These are phyloP conservation scores for Streptopelia turtur DNA, from an alignment of 2,797 vertebrate species.

Conservation along the genomic window DNA sequence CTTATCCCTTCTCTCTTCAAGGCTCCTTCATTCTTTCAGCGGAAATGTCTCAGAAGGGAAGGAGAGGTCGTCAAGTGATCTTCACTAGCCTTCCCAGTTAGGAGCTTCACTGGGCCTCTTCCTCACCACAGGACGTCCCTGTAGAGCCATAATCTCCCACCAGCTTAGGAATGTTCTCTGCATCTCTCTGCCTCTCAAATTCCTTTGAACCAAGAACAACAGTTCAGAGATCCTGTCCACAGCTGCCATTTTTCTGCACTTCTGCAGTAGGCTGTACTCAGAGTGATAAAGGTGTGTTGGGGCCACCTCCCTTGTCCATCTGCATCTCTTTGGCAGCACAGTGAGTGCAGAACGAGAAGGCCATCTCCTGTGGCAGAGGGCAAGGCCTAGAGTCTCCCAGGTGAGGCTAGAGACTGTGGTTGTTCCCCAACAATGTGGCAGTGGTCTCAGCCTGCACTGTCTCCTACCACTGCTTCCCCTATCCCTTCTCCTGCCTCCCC, in stretches of 20 bases:
- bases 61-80: background rate
- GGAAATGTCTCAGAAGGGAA: background rate
- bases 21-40: background rate
- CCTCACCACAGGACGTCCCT: background rate
- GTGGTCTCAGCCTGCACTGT: background rate
- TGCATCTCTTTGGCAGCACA: background rate
- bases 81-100: background rate
- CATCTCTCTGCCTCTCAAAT: background rate
- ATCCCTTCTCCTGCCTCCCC: background rate
- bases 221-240: background rate
- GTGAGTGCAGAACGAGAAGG: background rate
- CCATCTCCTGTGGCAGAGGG: background rate
- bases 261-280: background rate
- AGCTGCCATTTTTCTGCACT: background rate
- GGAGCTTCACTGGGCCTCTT: background rate
- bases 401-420: background rate
- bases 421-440: background rate
- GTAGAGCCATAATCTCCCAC: background rate
- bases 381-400: background rate
- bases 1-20: background rate
- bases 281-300: background rate
- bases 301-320: background rate
- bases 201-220: background rate
- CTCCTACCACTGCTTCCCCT: background rate
- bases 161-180: background rate